phyloP scores from a whole-genome alignment of 2,888 invertebrate genomes.

The Pandemis cinnamomeana region DNA sequence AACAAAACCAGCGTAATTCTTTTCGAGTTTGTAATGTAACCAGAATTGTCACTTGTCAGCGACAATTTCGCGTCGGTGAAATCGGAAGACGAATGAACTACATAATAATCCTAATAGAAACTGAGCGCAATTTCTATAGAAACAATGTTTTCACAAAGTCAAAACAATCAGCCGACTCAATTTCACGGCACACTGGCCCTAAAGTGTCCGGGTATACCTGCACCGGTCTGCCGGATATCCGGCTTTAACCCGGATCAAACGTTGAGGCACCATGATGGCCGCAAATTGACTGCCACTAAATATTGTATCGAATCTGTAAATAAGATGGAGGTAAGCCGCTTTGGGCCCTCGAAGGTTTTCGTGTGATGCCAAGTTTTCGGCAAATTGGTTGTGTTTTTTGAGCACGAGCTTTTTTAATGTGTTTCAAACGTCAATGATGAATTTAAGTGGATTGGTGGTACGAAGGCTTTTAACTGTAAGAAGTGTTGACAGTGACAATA shows the following conservation, averaged over 20 bases:
- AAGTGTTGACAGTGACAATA: too few relatives aligned
- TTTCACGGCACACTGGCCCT: slow-evolving; percentile 46
- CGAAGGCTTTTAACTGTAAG: too few relatives aligned
- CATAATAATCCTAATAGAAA: too few relatives aligned
- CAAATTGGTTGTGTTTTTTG: background rate
- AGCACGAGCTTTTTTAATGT: too few relatives aligned
- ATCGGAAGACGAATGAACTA: too few relatives aligned
- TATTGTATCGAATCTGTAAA: slow-evolving; percentile 43
- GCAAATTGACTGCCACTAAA: slow-evolving; percentile 44
- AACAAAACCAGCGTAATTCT: too few relatives aligned
- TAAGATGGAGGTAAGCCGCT: slow-evolving; percentile 30
- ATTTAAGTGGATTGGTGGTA: too few relatives aligned
- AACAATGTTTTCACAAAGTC: slow-evolving; percentile 44
- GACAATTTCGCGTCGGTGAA: too few relatives aligned
- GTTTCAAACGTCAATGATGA: too few relatives aligned
- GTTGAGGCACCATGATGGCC: slow-evolving; percentile 41
- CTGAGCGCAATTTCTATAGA: background rate
- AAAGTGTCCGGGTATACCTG: slow-evolving; percentile 43
- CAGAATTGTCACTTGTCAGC: too few relatives aligned
- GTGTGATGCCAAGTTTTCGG: background rate
- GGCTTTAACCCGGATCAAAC: slow-evolving; percentile 44
- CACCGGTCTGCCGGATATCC: background rate
- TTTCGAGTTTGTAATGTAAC: too few relatives aligned
- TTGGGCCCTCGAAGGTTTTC: background rate
- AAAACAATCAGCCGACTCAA: slow-evolving; percentile 49